These are phyloP conservation scores for Cerastis rubricosa DNA, from an alignment of 2,888 invertebrate genomes.

Conservation along the genomic window DNA sequence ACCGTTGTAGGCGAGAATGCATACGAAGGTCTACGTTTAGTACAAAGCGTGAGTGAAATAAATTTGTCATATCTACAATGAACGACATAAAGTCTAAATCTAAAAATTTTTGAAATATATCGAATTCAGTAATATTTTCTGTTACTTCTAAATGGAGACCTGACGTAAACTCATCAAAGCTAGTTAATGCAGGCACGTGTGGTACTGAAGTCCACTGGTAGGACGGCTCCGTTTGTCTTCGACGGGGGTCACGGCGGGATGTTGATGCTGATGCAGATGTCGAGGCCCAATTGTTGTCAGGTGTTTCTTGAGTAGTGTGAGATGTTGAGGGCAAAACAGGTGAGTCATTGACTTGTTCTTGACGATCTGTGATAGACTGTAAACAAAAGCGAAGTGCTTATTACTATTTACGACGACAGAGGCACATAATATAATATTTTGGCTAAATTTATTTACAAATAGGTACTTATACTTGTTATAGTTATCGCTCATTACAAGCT, in stretches of 20 bases:
- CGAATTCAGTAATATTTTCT: constrained; percentile 44
- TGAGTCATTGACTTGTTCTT: constrained; percentile 37
- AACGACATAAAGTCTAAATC: constrained; percentile 21
- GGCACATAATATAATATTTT: constrained; percentile 40
- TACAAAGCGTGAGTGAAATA: constrained; percentile 36
- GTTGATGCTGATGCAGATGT: constrained; percentile 42
- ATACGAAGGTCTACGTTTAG: constrained; percentile 40
- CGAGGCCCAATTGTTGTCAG: constrained; percentile 46
- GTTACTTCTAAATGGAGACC: constrained; percentile 42
- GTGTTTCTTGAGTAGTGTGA: constrained; percentile 41
- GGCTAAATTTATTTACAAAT: constrained; percentile 39
- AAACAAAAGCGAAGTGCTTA: constrained; percentile 36
- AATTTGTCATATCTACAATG: background rate
- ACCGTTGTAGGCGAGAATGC: constrained; percentile 49
- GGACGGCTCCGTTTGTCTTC: constrained; percentile 46
- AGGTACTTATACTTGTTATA: constrained; percentile 24
- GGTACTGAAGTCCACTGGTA: constrained; percentile 45
- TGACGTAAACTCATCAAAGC: constrained; percentile 48
- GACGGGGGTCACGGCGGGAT: constrained; percentile 44
- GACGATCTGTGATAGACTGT: constrained; percentile 44
- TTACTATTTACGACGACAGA: constrained; percentile 40
- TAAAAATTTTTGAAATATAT: constrained; percentile 40
- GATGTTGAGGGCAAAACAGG: constrained; percentile 44
- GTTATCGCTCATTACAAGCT: constrained; percentile 37
- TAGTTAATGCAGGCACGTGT: constrained; percentile 43